These are phyloP conservation scores for Prenolepis imparis DNA, from an alignment of 2,888 invertebrate species.

Conservation along the genomic window DNA sequence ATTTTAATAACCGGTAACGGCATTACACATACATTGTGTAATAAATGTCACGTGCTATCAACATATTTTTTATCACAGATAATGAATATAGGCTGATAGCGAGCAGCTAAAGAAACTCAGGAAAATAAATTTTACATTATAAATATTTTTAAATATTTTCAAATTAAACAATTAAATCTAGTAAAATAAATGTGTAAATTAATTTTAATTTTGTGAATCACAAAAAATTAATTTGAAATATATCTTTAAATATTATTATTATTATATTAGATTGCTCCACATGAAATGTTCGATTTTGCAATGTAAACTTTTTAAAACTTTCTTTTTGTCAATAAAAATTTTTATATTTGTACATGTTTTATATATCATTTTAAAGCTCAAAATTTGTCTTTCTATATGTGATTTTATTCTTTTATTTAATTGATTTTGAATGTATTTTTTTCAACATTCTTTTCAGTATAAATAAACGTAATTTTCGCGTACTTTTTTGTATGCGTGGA, in stretches of 20 bases:
- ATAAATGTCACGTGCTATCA: background rate
- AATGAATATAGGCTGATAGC: slow-evolving; percentile 15
- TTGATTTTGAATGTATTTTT: too few species aligned
- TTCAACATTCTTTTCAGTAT: too few species aligned
- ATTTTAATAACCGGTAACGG: slow-evolving; percentile 18
- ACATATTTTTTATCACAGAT: slow-evolving; percentile 26
- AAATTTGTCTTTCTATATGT: too few species aligned
- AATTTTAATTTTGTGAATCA: background rate
- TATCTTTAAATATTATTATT: background rate
- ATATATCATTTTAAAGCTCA: too few species aligned
- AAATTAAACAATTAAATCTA: background rate
- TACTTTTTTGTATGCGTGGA: too few species aligned
- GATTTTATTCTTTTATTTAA: too few species aligned
- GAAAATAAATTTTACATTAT: background rate
- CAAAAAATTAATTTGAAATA: background rate
- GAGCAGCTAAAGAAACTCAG: background rate
- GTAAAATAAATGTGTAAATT: background rate
- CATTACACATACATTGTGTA: background rate
- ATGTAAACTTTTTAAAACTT: too few species aligned
- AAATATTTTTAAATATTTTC: background rate
- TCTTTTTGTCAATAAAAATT: too few species aligned
- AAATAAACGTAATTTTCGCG: too few species aligned
- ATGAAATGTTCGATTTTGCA: too few species aligned
- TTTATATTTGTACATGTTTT: too few species aligned
- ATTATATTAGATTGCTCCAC: too few species aligned